Evolutionary conservation across 2,113 vertebrate species (phyloP).

Genomic region (Melanerpes formicivorus): DNA sequence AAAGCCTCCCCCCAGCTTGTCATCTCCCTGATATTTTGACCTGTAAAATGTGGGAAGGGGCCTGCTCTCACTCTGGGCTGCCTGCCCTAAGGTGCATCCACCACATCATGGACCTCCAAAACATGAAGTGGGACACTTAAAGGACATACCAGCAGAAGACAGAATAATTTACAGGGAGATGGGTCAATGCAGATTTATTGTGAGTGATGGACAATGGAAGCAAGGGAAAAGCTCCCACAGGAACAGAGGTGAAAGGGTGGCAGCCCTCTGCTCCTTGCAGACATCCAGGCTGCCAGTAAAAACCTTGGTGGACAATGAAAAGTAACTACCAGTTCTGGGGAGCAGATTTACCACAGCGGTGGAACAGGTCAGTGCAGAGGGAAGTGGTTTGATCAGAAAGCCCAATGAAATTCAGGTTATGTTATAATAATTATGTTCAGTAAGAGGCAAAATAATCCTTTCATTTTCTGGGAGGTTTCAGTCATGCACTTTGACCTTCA

Average conservation of each 20-base stretch:
- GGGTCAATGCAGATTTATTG: constrained; percentile 42
- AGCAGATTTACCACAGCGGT: constrained; percentile 18
- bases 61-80: neutral
- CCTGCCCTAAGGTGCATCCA: constrained; percentile 17
- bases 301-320: constrained; percentile 27
- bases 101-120: neutral
- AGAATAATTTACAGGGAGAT: constrained; percentile 49
- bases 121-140: neutral
- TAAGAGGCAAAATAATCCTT: constrained; percentile 62
- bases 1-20: neutral
- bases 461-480: constrained; percentile 57
- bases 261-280: neutral
- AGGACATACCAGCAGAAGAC: constrained; percentile 2
- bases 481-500: constrained; percentile 64
- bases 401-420: constrained; percentile 34
- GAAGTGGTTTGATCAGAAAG: constrained; percentile 66
- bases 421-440: constrained; percentile 48
- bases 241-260: constrained; percentile 35
- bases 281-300: constrained; percentile 38
- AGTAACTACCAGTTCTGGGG: constrained; percentile 18
- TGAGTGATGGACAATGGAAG: constrained; percentile 44
- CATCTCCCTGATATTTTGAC: neutral
- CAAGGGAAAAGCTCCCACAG: neutral
- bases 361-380: constrained; percentile 65
- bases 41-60: neutral